phyloP scores from a whole-genome alignment of 2,113 vertebrate species.

The Ictalurus punctatus region DNA sequence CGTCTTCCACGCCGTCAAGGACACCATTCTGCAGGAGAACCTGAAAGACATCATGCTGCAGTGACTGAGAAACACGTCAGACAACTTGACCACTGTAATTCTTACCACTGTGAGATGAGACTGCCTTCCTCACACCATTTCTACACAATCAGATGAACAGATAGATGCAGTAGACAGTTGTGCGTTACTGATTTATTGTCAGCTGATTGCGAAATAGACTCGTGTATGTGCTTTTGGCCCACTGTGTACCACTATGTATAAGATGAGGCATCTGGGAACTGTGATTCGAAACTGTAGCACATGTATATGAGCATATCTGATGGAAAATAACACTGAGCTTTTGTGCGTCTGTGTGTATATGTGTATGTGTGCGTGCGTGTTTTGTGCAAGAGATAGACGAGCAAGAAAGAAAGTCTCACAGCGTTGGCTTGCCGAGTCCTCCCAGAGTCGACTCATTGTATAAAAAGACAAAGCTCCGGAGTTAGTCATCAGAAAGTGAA shows the following conservation, averaged over 20 bases:
- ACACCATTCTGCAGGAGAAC: constrained; percentile 97
- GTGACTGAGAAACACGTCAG: constrained; percentile 67
- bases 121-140: constrained; percentile 1
- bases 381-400: constrained; percentile 28
- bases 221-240: background rate
- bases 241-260: constrained; percentile 30
- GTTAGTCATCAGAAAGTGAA: constrained; percentile 28
- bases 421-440: background rate
- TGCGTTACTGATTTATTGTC: background rate
- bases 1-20: constrained; percentile 95
- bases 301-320: background rate
- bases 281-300: background rate
- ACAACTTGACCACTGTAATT: constrained; percentile 6
- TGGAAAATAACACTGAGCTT: constrained; percentile 10
- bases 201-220: background rate
- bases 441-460: constrained; percentile 3
- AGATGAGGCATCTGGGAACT: background rate
- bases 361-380: constrained; percentile 21
- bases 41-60: constrained; percentile 98
- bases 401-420: constrained; percentile 14
- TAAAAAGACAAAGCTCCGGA: background rate
- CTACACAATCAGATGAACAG: background rate
- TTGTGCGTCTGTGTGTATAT: background rate
- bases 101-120: constrained; percentile 25
- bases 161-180: background rate